These are phyloP conservation scores for Malurus leucopterus DNA, from an alignment of 2,797 vertebrate genomes.

Conservation along the genomic window DNA sequence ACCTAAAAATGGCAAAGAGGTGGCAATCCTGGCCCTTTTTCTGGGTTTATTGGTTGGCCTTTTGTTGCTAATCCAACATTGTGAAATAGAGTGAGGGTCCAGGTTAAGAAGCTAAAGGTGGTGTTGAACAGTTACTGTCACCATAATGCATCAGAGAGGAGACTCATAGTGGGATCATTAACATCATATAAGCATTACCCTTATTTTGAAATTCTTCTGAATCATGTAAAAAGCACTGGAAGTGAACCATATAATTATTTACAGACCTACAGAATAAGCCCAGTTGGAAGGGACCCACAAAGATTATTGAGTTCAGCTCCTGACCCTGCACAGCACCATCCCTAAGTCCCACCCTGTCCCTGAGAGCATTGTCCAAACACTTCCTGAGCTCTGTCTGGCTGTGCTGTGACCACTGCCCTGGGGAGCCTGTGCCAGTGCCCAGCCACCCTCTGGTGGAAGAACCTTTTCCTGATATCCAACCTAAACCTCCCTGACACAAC, in stretches of 20 bases:
- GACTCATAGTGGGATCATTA: background rate
- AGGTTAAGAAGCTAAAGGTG: background rate
- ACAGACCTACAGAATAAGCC: background rate
- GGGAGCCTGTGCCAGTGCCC: background rate
- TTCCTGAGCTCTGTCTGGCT: background rate
- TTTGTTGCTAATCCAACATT: background rate
- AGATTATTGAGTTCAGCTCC: too few species aligned
- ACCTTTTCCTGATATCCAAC: accelerated
- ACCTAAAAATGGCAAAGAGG: background rate
- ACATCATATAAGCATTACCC: background rate
- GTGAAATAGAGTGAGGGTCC: background rate
- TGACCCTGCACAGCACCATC: background rate
- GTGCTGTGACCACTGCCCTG: background rate
- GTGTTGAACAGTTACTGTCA: background rate
- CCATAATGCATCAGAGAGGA: background rate
- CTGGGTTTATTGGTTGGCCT: background rate
- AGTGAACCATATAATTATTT: background rate
- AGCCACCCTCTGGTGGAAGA: accelerated
- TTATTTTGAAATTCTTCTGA: background rate
- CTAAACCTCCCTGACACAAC: background rate
- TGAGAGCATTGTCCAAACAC: accelerated
- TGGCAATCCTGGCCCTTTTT: background rate
- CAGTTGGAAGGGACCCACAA: background rate
- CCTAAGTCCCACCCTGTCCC: accelerated
- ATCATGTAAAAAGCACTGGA: background rate